Evolutionary conservation across 2,888 invertebrate genomes (phyloP).

Genomic region (Tromatobia lineatoria): DNA sequence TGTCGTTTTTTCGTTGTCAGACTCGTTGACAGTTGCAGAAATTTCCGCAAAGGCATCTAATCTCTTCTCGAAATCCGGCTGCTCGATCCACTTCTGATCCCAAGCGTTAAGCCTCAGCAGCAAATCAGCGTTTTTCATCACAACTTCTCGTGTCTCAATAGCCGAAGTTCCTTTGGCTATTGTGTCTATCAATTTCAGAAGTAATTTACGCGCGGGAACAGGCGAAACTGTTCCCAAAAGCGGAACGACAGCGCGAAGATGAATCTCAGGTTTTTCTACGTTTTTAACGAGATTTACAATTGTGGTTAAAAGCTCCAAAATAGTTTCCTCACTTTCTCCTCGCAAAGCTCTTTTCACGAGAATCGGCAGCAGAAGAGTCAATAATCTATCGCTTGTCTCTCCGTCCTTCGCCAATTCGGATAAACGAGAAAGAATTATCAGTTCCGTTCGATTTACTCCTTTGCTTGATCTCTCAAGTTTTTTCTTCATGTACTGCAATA

Average conservation of each 20-base stretch:
- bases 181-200: slow-evolving; percentile 88
- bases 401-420: slow-evolving; percentile 91
- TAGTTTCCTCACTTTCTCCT: slow-evolving; percentile 89
- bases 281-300: slow-evolving; percentile 91
- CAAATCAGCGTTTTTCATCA: slow-evolving; percentile 87
- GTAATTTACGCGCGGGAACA: slow-evolving; percentile 89
- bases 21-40: slow-evolving; percentile 86
- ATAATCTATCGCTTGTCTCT: slow-evolving; percentile 89
- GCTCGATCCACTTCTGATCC: slow-evolving; percentile 95
- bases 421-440: slow-evolving; percentile 91
- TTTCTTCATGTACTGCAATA: slow-evolving; percentile 90
- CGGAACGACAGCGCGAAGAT: slow-evolving; percentile 90
- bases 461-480: slow-evolving; percentile 88
- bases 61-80: slow-evolving; percentile 95
- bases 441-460: slow-evolving; percentile 89
- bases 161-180: slow-evolving; percentile 86
- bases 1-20: slow-evolving; percentile 82
- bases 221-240: slow-evolving; percentile 90
- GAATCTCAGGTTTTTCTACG: slow-evolving; percentile 88
- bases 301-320: slow-evolving; percentile 90
- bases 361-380: slow-evolving; percentile 91
- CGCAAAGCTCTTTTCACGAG: slow-evolving; percentile 89
- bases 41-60: slow-evolving; percentile 92
- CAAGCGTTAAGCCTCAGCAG: slow-evolving; percentile 93
- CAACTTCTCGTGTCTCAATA: slow-evolving; percentile 81